Base-by-base conservation (phyloP, 2,797 vertebrate genomes). In the Dryobates pubescens region DNA sequence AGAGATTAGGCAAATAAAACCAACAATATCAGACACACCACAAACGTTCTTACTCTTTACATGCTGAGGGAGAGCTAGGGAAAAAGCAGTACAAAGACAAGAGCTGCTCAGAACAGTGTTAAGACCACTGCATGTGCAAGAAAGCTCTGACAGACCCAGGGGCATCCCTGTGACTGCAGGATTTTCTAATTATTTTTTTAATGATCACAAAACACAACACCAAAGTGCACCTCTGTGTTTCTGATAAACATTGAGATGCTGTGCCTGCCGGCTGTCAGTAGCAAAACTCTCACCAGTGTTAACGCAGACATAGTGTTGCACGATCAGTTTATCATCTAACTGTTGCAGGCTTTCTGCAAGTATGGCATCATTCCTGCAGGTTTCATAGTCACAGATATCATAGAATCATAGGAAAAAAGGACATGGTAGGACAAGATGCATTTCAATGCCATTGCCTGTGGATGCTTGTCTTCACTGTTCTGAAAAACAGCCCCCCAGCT, bases 361-460 rank as follows among this genome's bases (percentile, higher is more conserved):
- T 4, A 23, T 16, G 20, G 6, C 36, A 63, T 36, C 29, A 6
- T 38, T 67, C 23, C 62, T 59, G 58, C 26, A 86, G 32, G 23
- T 27, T 75, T 71, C 63, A 38, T 63, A 4, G 1, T 15, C 10
- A 47, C 6, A 58, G 11, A 13, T 5, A 22, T 32, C 2, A 1
- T 9, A 58, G 34, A 75, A 56, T 49, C 26, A 59, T 17, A 36
- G 38, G 19, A 14, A 5, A 51, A 24, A 51, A 51, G 49, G 20
- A 14, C 65, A 74, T 2, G 5, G 14, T 13, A 67, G 69, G 38
- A 77, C 38, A 82, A 86, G 13, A 4, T 68, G 16, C 27, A 34
- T 19, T 17, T 64, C 58, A 71, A 0, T 15, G 29, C 6, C 1
- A 0, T 63, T 89, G 8, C 29, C 47, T n/a, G 10, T 5, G 3